phyloP scores from a whole-genome alignment of 2,113 vertebrate species.

The Morone saxatilis region DNA sequence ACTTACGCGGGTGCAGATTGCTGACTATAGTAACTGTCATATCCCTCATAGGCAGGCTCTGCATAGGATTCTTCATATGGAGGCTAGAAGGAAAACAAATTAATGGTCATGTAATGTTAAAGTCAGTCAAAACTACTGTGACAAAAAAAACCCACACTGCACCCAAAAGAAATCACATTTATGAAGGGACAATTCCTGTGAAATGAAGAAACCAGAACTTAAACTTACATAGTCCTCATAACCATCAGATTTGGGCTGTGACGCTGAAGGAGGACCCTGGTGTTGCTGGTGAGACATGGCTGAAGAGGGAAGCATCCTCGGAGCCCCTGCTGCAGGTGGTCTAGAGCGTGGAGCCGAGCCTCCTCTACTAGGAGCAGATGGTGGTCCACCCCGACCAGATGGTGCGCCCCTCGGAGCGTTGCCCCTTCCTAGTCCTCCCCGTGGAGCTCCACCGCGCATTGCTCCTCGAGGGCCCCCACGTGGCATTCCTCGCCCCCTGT shows the following conservation, averaged over 20 bases:
- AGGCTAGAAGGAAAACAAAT: constrained; percentile 76
- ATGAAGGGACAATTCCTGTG: not conserved
- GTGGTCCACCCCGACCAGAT: constrained; percentile 87
- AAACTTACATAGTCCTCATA: constrained; percentile 94
- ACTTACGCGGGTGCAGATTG: constrained; percentile 93
- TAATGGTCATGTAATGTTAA: not conserved
- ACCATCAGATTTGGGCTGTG: constrained; percentile 85
- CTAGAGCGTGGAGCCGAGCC: constrained; percentile 88
- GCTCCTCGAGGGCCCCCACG: constrained; percentile 90
- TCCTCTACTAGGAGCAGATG: constrained; percentile 86
- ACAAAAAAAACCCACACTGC: not conserved
- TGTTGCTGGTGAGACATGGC: constrained; percentile 82
- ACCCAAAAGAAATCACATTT: not conserved
- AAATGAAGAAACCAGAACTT: not conserved
- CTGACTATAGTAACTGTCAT: constrained; percentile 95
- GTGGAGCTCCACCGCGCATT: constrained; percentile 87
- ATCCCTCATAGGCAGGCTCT: constrained; percentile 93
- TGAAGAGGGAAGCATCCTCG: constrained; percentile 90
- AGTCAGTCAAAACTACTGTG: not conserved
- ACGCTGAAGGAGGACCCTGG: constrained; percentile 74
- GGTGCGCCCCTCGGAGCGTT: constrained; percentile 88
- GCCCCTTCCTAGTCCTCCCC: constrained; percentile 89
- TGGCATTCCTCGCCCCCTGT: constrained; percentile 92
- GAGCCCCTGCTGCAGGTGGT: constrained; percentile 86
- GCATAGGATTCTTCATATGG: constrained; percentile 93